Conservation (phyloP, 2,797 vertebrate species). For the Momotus momota region DNA sequence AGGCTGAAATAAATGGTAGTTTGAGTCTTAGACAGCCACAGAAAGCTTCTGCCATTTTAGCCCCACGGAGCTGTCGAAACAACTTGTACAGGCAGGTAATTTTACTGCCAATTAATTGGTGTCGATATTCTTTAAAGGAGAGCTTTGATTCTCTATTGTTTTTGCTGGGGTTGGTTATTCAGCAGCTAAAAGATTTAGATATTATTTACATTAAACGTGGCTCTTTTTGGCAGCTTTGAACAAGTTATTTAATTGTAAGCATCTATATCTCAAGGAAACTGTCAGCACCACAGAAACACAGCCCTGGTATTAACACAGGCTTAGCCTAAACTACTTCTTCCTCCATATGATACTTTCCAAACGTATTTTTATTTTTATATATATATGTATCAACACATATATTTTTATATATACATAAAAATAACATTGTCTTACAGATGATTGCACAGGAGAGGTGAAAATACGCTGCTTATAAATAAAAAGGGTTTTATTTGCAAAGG, state of each 20-base stretch:
- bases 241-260: slow-evolving; percentile 64
- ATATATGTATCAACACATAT: not conserved
- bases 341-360: not conserved
- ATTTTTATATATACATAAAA: no score
- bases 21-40: slow-evolving; percentile 68
- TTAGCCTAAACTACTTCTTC: slow-evolving; percentile 64
- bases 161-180: slow-evolving; percentile 42
- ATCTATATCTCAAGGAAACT: slow-evolving; percentile 56
- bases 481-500: not conserved
- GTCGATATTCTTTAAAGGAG: slow-evolving; percentile 15
- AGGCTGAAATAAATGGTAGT: slow-evolving; percentile 76
- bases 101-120: slow-evolving; percentile 21
- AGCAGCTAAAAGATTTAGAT: slow-evolving; percentile 58
- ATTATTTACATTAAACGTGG: slow-evolving; percentile 45
- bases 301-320: slow-evolving; percentile 52
- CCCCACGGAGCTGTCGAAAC: slow-evolving; percentile 38
- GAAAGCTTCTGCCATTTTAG: slow-evolving; percentile 81
- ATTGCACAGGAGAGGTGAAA: not conserved
- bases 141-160: slow-evolving; percentile 48
- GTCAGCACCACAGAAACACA: slow-evolving; percentile 59
- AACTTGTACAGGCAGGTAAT: slow-evolving; percentile 24
- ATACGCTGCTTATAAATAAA: not conserved
- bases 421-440: not conserved
- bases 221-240: slow-evolving; percentile 53
- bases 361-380: not conserved